These are phyloP conservation scores for Sander lucioperca DNA, from an alignment of 2,113 vertebrate genomes.

Conservation along the genomic window DNA sequence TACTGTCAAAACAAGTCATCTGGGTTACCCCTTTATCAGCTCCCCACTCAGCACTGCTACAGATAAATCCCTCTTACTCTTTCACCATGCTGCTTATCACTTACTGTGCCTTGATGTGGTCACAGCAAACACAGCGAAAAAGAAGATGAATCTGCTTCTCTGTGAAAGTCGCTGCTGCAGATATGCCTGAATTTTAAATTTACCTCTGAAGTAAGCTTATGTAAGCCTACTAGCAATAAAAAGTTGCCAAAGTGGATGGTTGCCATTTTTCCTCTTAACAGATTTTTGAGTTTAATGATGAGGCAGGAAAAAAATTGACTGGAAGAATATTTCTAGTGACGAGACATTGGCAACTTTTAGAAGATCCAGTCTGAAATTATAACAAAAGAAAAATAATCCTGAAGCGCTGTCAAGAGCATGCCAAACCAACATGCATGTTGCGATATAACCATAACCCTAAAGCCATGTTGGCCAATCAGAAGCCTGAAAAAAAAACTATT, in stretches of 20 bases:
- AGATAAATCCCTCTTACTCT: slow-evolving; percentile 76
- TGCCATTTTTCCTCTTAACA: slow-evolving; percentile 42
- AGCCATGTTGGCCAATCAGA: too few relatives aligned
- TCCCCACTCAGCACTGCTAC: slow-evolving; percentile 70
- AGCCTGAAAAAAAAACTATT: too few relatives aligned
- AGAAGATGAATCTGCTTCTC: slow-evolving; percentile 74
- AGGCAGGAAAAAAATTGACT: neutral
- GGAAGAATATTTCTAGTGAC: slow-evolving; percentile 4
- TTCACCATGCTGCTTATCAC: slow-evolving; percentile 75
- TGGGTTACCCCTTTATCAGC: slow-evolving; percentile 69
- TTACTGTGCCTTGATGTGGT: slow-evolving; percentile 71
- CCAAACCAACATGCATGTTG: too few relatives aligned
- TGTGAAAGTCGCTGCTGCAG: slow-evolving; percentile 60
- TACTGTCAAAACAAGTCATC: slow-evolving; percentile 77
- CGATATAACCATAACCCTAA: too few relatives aligned
- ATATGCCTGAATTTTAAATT: slow-evolving; percentile 66
- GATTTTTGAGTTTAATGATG: slow-evolving; percentile 32
- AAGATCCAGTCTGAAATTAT: neutral
- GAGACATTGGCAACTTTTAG: neutral
- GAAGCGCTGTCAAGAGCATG: too few relatives aligned
- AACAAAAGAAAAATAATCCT: neutral
- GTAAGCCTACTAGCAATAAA: slow-evolving; percentile 58
- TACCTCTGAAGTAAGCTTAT: slow-evolving; percentile 60
- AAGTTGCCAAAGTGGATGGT: slow-evolving; percentile 59
- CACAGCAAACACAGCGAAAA: slow-evolving; percentile 74